Conservation (phyloP, 2,797 vertebrate species). For the Pagetopsis macropterus region DNA sequence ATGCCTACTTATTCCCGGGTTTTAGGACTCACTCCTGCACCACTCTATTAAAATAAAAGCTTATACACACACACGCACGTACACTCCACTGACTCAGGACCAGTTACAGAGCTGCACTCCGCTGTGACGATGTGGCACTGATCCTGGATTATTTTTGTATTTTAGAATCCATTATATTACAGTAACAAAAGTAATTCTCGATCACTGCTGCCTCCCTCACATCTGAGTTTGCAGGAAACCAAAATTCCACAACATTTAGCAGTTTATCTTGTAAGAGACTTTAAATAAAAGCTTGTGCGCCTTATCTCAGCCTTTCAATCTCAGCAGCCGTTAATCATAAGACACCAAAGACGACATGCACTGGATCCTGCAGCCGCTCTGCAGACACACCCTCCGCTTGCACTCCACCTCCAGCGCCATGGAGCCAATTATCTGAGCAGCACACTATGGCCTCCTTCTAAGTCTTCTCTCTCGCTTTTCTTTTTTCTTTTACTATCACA, state of each 20-base stretch:
- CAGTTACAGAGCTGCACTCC: conserved; percentile 52
- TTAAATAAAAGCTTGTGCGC: neutral
- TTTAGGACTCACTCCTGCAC: too few species aligned
- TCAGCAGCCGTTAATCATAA: conserved; percentile 43
- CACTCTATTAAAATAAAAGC: too few species aligned
- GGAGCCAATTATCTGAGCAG: conserved; percentile 47
- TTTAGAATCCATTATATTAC: conserved; percentile 12
- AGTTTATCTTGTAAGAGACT: conserved; percentile 32
- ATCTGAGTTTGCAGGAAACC: conserved; percentile 19
- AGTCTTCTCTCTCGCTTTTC: conserved; percentile 34
- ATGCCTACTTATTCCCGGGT: too few species aligned
- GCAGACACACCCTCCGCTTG: conserved; percentile 64
- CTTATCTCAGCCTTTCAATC: conserved; percentile 34
- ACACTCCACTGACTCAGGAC: conserved; percentile 76
- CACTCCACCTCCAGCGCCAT: conserved; percentile 61
- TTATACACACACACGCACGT: conserved; percentile 34
- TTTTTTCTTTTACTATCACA: conserved; percentile 26
- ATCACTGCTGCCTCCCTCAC: conserved; percentile 18
- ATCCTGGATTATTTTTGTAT: conserved; percentile 26
- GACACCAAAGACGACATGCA: conserved; percentile 82
- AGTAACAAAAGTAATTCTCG: conserved; percentile 24
- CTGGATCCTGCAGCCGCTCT: conserved; percentile 77
- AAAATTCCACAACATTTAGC: conserved; percentile 25
- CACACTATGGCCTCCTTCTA: conserved; percentile 54
- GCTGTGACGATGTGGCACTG: conserved; percentile 19